These are phyloP conservation scores for Apostichopus parvimensis DNA, from an alignment of 35 echinoderm and acorn worm species.

Conservation along the genomic window DNA sequence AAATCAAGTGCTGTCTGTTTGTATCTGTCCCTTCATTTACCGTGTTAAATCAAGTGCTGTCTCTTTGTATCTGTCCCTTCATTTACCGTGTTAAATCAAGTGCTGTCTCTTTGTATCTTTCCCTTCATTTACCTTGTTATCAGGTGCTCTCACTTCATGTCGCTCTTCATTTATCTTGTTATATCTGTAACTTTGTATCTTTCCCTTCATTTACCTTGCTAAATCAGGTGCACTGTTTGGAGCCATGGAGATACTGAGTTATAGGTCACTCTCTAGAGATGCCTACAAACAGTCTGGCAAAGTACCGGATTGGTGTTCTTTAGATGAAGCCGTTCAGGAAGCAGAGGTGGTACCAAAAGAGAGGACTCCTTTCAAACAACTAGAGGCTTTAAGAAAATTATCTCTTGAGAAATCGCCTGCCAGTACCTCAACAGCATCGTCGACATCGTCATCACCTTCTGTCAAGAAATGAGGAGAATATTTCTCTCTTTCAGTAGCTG, in stretches of 20 bases:
- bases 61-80: too few relatives aligned
- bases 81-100: too few relatives aligned
- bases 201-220: neutral
- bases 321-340: conserved; percentile 67
- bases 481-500: neutral
- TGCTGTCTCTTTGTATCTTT: neutral
- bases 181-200: too few relatives aligned
- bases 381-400: conserved; percentile 47
- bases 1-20: conserved; percentile 78
- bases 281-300: conserved; percentile 71
- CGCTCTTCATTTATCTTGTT: too few relatives aligned
- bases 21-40: conserved; percentile 62
- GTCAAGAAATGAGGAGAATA: neutral
- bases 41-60: too few relatives aligned
- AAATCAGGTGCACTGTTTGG: conserved; percentile 93
- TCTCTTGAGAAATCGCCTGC: conserved; percentile 25
- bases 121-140: too few relatives aligned
- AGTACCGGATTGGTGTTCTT: conserved; percentile 94
- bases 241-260: conserved; percentile 84
- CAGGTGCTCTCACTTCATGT: too few relatives aligned
- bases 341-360: conserved; percentile 81
- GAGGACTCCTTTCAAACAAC: conserved; percentile 58
- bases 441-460: neutral
- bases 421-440: neutral
- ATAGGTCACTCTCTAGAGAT: conserved; percentile 85